Percentiles rank a stretch among this genome's conserved stretches.
Conservation (phyloP, 2,797 vertebrate species). For the Siniperca scherzeri region DNA sequence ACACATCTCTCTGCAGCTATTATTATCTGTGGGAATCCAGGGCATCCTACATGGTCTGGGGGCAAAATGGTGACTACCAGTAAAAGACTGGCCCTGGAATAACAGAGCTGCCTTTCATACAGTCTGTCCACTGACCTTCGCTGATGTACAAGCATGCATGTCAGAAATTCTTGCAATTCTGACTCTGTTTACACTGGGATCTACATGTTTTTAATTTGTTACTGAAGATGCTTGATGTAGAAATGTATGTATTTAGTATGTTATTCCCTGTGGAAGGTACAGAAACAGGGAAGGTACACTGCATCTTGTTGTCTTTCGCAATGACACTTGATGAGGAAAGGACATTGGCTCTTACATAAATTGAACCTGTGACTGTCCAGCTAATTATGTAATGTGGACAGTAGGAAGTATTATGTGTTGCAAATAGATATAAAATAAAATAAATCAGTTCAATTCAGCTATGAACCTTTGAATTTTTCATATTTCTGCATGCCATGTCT, state of each 20-base stretch:
- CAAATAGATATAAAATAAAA: not conserved
- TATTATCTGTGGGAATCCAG: conserved; percentile 84
- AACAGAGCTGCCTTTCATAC: conserved; percentile 77
- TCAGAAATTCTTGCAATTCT: conserved; percentile 27
- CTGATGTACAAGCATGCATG: conserved; percentile 18
- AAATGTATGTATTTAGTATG: not conserved
- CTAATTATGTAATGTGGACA: conserved; percentile 16
- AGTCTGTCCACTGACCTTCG: conserved; percentile 42
- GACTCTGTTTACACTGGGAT: not conserved
- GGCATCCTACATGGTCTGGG: conserved; percentile 73
- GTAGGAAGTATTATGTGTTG: not conserved
- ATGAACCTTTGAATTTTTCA: conserved; percentile 67
- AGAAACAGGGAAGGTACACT: not conserved
- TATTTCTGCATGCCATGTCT: conserved; percentile 34
- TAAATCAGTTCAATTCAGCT: conserved; percentile 40
- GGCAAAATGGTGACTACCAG: conserved; percentile 70
- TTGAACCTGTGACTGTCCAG: not conserved
- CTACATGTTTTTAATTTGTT: not conserved
- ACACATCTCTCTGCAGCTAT: conserved; percentile 73
- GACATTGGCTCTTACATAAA: conserved; percentile 9
- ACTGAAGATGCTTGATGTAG: not conserved
- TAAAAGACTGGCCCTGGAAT: conserved; percentile 74
- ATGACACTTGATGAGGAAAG: not conserved
- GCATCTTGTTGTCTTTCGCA: not conserved
- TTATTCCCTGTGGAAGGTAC: not conserved